phyloP scores from a whole-genome alignment of 2,888 invertebrate species.

The Sipha maydis region DNA sequence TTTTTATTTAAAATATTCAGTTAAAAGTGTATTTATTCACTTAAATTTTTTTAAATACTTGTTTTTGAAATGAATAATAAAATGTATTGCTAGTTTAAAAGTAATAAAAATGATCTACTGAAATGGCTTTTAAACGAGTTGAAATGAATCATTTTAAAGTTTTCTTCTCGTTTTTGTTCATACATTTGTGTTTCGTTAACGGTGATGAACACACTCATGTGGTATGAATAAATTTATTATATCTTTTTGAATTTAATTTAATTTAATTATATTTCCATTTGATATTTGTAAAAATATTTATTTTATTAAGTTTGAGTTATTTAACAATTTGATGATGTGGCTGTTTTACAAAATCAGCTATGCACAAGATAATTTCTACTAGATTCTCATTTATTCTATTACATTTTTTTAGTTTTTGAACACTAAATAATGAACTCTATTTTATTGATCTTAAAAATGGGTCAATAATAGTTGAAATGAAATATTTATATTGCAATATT shows the following conservation, averaged over 20 bases:
- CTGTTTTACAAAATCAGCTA: background rate
- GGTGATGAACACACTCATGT: slow-evolving; percentile 56
- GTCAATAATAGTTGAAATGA: background rate
- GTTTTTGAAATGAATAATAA: background rate
- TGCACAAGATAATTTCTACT: background rate
- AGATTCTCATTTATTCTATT: background rate
- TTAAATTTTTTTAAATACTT: background rate
- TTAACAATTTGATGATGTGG: slow-evolving; percentile 36
- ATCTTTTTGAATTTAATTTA: background rate
- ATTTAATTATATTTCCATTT: background rate
- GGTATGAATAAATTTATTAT: slow-evolving; percentile 19
- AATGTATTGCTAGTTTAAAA: slow-evolving; percentile 1
- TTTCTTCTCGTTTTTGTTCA: slow-evolving; percentile 15
- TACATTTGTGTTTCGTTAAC: slow-evolving; percentile 40
- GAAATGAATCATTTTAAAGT: slow-evolving; percentile 33
- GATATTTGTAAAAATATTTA: background rate
- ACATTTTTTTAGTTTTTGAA: background rate
- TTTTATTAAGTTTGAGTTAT: background rate
- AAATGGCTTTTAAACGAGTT: background rate
- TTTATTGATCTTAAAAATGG: background rate
- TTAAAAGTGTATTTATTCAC: background rate
- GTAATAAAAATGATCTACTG: slow-evolving; percentile 36
- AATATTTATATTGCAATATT: background rate
- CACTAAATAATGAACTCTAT: background rate
- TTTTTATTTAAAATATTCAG: background rate